phyloP scores from a whole-genome alignment of 2,888 invertebrate species.

The Muscina levida region DNA sequence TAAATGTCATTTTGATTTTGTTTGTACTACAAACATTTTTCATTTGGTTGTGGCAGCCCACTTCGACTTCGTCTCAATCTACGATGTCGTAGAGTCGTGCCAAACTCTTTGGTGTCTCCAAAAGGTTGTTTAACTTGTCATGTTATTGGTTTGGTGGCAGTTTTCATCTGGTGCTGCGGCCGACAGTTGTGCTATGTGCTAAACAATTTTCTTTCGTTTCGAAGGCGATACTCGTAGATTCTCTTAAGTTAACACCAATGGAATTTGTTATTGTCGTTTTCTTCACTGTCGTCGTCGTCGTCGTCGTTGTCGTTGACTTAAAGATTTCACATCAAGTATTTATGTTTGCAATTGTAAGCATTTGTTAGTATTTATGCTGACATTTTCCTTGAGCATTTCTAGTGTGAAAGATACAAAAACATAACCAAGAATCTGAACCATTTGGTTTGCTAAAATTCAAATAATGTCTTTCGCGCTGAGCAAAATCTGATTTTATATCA shows the following conservation, averaged over 20 bases:
- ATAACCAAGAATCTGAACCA: slow-evolving; percentile 28
- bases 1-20: slow-evolving; percentile 66
- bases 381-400: too few species aligned
- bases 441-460: slow-evolving; percentile 44
- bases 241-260: neutral
- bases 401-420: too few species aligned
- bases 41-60: neutral
- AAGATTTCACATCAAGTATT: slow-evolving; percentile 1
- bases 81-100: slow-evolving; percentile 1
- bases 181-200: slow-evolving; percentile 17
- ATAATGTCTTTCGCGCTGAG: slow-evolving; percentile 20
- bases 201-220: slow-evolving; percentile 10
- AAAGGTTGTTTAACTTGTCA: slow-evolving; percentile 48
- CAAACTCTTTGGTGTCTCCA: slow-evolving; percentile 16
- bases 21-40: slow-evolving; percentile 7
- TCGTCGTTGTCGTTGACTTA: neutral
- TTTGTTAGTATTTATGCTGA: too few species aligned
- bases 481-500: slow-evolving; percentile 9
- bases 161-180: neutral
- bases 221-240: neutral
- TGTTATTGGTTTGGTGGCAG: slow-evolving; percentile 27
- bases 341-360: neutral
- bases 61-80: slow-evolving; percentile 8
- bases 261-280: neutral
- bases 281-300: too few species aligned